Conservation (phyloP, 2,888 invertebrate species). For the Fragum whitleyi region DNA sequence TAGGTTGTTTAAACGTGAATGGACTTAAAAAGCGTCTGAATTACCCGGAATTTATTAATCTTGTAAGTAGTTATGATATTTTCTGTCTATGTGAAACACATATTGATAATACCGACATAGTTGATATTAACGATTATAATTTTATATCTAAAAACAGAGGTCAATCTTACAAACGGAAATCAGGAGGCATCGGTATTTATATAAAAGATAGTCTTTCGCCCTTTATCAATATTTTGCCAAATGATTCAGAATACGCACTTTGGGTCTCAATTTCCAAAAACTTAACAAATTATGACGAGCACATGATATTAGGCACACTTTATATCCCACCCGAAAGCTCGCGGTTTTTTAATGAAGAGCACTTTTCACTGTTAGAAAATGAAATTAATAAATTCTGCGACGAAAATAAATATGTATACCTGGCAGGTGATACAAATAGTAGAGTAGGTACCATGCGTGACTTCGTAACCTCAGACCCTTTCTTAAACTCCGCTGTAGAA, state of each 20-base stretch:
- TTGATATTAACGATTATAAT: constrained; percentile 10
- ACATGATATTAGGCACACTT: constrained; percentile 20
- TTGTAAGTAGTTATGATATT: constrained; percentile 21
- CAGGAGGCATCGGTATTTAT: constrained; percentile 3
- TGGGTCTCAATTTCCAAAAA: constrained; percentile 25
- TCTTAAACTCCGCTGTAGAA: too few relatives aligned
- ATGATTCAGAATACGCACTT: constrained; percentile 24
- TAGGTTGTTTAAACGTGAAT: constrained; percentile 24
- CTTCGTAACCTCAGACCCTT: constrained; percentile 12
- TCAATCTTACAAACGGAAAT: constrained; percentile 18
- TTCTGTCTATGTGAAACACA: constrained; percentile 29
- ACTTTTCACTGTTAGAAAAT: constrained; percentile 19
- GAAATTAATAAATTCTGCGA: constrained; percentile 11
- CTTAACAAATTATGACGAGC: background rate
- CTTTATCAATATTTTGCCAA: background rate
- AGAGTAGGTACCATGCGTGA: constrained; percentile 3
- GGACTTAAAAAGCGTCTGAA: background rate
- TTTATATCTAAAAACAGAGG: constrained; percentile 19
- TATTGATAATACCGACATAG: constrained; percentile 20
- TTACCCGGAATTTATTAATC: constrained; percentile 24
- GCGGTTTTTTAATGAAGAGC: constrained; percentile 14
- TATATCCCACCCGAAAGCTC: constrained; percentile 34
- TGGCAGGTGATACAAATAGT: constrained; percentile 22
- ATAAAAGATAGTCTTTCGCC: background rate
- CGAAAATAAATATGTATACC: constrained; percentile 2